Conservation (phyloP, 2,113 vertebrate genomes). For the Microtus ochrogaster region DNA sequence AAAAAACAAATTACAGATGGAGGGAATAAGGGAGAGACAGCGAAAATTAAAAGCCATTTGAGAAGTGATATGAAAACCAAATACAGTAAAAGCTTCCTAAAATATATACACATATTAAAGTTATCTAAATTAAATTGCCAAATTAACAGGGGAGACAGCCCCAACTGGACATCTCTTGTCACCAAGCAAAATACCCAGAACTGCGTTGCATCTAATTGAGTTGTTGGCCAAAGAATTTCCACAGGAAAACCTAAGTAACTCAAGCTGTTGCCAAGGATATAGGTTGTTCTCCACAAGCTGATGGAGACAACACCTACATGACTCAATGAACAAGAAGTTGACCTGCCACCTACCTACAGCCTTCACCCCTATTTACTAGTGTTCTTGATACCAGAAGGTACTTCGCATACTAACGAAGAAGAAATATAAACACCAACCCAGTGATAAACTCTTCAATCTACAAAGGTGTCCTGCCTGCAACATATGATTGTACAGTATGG, state of each 20-base stretch:
- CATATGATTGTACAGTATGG: too few species aligned
- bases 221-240: neutral
- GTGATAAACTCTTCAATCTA: neutral
- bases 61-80: neutral
- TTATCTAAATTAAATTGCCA: neutral
- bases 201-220: neutral
- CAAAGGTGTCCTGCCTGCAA: neutral
- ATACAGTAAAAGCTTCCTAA: neutral
- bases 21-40: neutral
- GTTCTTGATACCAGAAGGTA: neutral
- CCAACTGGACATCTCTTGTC: neutral
- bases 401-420: neutral
- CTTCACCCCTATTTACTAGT: neutral
- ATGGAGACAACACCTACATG: neutral
- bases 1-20: constrained; percentile 34
- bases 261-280: neutral
- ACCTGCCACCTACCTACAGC: too few species aligned
- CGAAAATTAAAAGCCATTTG: neutral
- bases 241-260: neutral
- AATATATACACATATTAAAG: neutral
- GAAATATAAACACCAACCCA: neutral
- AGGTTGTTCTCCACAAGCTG: neutral
- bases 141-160: neutral
- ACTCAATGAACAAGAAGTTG: neutral
- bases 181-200: neutral